phyloP scores from a whole-genome alignment of 2,797 vertebrate genomes.

The Cyclura pinguis region DNA sequence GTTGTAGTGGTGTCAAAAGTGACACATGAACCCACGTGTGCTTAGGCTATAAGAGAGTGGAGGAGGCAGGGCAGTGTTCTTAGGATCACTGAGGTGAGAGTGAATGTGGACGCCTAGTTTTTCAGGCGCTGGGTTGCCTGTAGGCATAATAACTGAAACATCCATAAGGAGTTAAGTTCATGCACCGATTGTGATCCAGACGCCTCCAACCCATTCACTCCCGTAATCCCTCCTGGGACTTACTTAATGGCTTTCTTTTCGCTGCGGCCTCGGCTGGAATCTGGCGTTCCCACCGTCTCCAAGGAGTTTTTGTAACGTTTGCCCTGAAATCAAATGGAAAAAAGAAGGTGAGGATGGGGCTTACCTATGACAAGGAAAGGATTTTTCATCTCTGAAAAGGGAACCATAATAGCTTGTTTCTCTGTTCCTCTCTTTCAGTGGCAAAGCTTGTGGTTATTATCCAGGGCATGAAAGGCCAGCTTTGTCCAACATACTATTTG shows the following conservation, averaged over 20 bases:
- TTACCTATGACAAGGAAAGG: not conserved
- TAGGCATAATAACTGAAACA: not conserved
- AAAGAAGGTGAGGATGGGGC: not conserved
- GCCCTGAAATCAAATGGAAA: constrained; percentile 72
- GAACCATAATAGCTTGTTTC: not conserved
- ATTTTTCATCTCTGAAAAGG: not conserved
- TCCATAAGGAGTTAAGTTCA: not conserved
- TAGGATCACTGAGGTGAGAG: not conserved
- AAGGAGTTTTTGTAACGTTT: constrained; percentile 86
- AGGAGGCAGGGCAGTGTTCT: not conserved
- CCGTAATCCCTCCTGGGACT: constrained; percentile 68
- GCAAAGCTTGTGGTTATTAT: not conserved
- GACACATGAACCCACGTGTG: not conserved
- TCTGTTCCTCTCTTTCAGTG: not conserved
- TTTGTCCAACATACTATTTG: not conserved
- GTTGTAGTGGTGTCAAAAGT: not conserved
- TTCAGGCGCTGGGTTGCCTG: not conserved
- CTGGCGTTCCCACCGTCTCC: constrained; percentile 84
- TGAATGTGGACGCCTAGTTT: not conserved
- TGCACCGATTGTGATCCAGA: constrained; percentile 1
- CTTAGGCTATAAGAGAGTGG: not conserved
- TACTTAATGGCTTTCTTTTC: constrained; percentile 88
- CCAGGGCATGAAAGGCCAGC: not conserved
- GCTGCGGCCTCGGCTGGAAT: constrained; percentile 83
- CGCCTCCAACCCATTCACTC: constrained; percentile 37